These are phyloP conservation scores for Mythimna impura DNA, from an alignment of 2,888 invertebrate genomes.

Conservation along the genomic window DNA sequence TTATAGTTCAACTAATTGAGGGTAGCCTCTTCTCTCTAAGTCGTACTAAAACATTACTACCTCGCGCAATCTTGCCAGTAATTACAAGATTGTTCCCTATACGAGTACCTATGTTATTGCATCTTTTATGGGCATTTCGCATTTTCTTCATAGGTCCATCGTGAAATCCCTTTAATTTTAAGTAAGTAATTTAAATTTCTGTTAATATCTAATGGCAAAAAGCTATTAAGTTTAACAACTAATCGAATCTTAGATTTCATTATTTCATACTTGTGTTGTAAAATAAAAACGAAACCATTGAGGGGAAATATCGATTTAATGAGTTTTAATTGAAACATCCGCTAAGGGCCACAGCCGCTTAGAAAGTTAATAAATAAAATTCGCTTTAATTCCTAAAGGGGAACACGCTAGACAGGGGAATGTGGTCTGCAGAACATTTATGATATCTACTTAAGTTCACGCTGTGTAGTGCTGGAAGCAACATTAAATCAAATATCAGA, in stretches of 20 bases:
- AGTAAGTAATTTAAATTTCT: conserved; percentile 28
- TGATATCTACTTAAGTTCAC: conserved; percentile 71
- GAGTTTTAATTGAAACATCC: conserved; percentile 5
- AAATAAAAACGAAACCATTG: neutral
- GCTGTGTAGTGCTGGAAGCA: conserved; percentile 75
- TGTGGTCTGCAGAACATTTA: conserved; percentile 60
- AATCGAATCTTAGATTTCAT: conserved; percentile 8
- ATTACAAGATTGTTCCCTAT: conserved; percentile 46
- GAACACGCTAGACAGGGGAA: conserved; percentile 42
- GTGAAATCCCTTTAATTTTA: conserved; percentile 12
- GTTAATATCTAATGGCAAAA: conserved; percentile 19
- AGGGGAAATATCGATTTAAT: conserved; percentile 1
- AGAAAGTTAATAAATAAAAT: conserved; percentile 27
- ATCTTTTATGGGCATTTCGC: conserved; percentile 32
- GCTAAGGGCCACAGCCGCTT: neutral
- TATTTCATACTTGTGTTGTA: neutral
- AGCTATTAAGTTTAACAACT: conserved; percentile 20
- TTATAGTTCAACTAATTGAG: conserved; percentile 69
- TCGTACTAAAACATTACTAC: conserved; percentile 60
- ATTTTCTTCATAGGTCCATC: conserved; percentile 13
- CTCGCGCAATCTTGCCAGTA: conserved; percentile 47
- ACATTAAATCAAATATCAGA: conserved; percentile 89
- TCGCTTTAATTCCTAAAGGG: conserved; percentile 32
- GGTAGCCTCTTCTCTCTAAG: conserved; percentile 41
- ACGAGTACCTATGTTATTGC: conserved; percentile 26